These are phyloP conservation scores for Hermatobates lingyangjiaoensis DNA, from an alignment of 1,140 invertebrate genomes.

Conservation along the genomic window DNA sequence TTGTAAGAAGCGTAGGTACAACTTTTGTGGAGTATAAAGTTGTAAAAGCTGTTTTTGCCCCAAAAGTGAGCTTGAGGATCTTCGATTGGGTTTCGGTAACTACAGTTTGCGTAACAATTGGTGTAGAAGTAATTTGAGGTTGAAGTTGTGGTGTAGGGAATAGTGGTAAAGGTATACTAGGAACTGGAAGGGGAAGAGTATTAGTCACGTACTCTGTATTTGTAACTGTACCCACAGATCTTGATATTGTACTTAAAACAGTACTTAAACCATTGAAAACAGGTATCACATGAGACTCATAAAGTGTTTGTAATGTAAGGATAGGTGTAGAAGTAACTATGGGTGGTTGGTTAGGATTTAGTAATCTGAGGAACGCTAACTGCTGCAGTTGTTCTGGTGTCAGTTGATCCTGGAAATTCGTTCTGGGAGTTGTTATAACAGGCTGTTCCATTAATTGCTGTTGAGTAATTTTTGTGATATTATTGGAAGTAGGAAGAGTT, in stretches of 20 bases:
- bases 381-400: conserved; percentile 55
- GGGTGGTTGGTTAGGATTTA: conserved; percentile 45
- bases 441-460: conserved; percentile 5
- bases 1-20: conserved; percentile 62
- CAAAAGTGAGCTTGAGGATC: conserved; percentile 67
- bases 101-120: conserved; percentile 55
- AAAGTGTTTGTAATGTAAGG: conserved; percentile 52
- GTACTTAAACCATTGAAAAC: conserved; percentile 52
- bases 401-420: conserved; percentile 24
- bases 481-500: conserved; percentile 27
- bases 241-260: conserved; percentile 51
- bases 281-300: conserved; percentile 61
- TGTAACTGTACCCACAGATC: conserved; percentile 51
- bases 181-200: conserved; percentile 33
- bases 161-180: conserved; percentile 27
- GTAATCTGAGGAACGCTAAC: conserved; percentile 42
- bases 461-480: not conserved
- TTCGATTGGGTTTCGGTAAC: conserved; percentile 63
- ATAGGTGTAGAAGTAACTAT: conserved; percentile 56
- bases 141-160: conserved; percentile 28
- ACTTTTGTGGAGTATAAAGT: conserved; percentile 68
- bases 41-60: conserved; percentile 70
- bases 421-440: conserved; percentile 18
- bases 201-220: conserved; percentile 55
- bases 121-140: conserved; percentile 51